Base-by-base conservation (phyloP, 2,797 vertebrate genomes). In the Coracias cyanogaster region DNA sequence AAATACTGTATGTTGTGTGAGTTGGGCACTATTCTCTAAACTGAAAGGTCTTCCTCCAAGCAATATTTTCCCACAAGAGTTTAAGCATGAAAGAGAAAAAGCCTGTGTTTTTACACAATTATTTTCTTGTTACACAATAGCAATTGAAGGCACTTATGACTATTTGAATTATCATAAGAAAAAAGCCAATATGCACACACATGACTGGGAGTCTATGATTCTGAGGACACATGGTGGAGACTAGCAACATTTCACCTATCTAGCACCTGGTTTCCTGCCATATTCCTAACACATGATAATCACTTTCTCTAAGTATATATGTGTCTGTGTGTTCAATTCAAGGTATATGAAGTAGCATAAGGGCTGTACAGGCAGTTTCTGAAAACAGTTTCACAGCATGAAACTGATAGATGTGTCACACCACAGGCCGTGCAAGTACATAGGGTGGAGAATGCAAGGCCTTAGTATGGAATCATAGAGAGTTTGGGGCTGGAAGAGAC, bases 371-470 rank as follows among this genome's bases (percentile, higher is more conserved):
- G 24, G 13, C 13, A 79, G 18, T 25, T 71, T 71, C 62, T 86
- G 52, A 29, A 41, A 65, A 69, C 57, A 52, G 16, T 24, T 35
- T 46, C 20, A 64, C 19, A 25, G 20, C 12, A 7, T 12, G 13
- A 74, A 74, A 54, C 8, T 52, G 31, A 10, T 46, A 45, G 11
- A n/a, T 46, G 33, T 16, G 21, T 58, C 15, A 58, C 37, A 31
- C 10, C 1, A 0, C 29, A 64, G 20, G 12, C 20, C 33, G 17
- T 9, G 12, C 3, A 6, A 12, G 3, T 4, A 17, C 12, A n/a
- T 46, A 61, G 9, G 4, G 19, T 10, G 20, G 15, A 64, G 39
- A 60, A 9, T 1, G 3, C 41, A 29, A 78, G 12, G 52, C 5
- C 52, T 29, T 54, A 29, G 8, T 18, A 29, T 7, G 17, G 52